Evolutionary conservation across 2,113 vertebrate species (phyloP).

Genomic region (Pseudopodoces humilis): DNA sequence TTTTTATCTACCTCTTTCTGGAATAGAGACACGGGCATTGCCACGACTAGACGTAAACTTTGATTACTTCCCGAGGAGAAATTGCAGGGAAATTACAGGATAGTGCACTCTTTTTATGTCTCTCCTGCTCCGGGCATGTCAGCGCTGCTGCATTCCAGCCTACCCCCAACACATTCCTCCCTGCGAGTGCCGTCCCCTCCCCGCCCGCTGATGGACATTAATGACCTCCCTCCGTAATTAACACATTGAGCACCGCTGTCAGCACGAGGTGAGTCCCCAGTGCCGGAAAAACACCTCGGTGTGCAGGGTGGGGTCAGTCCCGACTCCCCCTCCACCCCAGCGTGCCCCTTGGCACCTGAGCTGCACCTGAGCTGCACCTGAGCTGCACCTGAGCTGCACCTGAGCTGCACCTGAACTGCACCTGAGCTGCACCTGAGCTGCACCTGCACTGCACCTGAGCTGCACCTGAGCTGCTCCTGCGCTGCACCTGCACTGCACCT

Average conservation of each 20-base stretch:
- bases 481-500: no score
- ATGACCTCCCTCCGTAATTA: neutral
- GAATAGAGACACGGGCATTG: neutral
- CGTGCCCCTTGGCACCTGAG: neutral
- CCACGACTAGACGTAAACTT: neutral
- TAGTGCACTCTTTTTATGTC: neutral
- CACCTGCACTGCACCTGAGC: no score
- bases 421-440: no score
- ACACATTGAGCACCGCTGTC: neutral
- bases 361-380: no score
- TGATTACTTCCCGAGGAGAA: constrained; percentile 54
- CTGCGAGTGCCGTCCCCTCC: neutral
- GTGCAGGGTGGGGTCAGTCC: neutral
- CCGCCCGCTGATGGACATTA: neutral
- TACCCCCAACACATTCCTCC: neutral
- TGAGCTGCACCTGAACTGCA: no score
- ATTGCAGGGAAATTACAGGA: constrained; percentile 57
- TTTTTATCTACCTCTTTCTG: constrained; percentile 37
- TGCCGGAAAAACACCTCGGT: accelerated
- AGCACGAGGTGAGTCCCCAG: accelerated
- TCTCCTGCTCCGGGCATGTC: neutral
- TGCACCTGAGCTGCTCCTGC: no score
- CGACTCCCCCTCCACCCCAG: neutral
- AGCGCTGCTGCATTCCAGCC: neutral
- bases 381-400: no score